These are phyloP conservation scores for Dasyurus viverrinus DNA, from an alignment of 2,113 vertebrate genomes.

Conservation along the genomic window DNA sequence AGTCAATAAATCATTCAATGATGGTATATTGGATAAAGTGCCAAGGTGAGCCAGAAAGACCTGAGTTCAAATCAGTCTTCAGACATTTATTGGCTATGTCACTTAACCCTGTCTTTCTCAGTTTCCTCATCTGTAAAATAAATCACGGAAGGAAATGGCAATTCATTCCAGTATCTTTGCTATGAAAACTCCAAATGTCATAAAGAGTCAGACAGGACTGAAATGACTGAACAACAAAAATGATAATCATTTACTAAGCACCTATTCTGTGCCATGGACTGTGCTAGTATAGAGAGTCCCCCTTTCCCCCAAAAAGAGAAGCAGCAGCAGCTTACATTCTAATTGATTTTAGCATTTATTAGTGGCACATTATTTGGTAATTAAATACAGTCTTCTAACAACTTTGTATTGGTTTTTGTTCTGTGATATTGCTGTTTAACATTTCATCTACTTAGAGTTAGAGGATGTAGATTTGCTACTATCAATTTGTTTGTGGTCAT, in stretches of 20 bases:
- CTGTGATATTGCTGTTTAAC: neutral
- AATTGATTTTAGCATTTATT: neutral
- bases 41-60: neutral
- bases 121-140: neutral
- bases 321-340: neutral
- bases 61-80: neutral
- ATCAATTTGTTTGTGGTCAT: no score
- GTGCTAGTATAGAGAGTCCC: neutral
- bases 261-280: neutral
- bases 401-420: neutral
- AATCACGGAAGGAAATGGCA: neutral
- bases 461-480: no score
- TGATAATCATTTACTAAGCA: neutral
- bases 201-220: neutral
- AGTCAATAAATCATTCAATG: neutral
- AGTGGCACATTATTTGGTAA: neutral
- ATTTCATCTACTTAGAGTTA: neutral
- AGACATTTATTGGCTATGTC: neutral
- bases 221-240: neutral
- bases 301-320: no score
- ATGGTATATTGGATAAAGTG: neutral
- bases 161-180: neutral
- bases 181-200: neutral
- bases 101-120: neutral
- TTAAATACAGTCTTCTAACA: neutral